phyloP scores from a whole-genome alignment of 1,140 invertebrate species.

The Cydia splendana region DNA sequence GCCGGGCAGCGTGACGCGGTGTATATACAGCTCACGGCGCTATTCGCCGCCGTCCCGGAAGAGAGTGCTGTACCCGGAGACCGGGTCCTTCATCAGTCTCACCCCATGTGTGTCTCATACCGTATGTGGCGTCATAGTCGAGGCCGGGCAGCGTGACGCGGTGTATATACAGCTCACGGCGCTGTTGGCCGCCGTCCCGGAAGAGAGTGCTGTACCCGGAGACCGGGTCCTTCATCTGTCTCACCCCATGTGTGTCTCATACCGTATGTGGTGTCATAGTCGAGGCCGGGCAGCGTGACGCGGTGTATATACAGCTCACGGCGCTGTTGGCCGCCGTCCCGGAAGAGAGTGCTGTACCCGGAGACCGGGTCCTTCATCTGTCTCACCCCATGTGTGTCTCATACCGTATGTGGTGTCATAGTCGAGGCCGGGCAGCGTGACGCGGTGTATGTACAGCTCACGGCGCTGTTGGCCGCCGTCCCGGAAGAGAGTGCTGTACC shows the following conservation, averaged over 20 bases:
- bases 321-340: slow-evolving; percentile 87
- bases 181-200: slow-evolving; percentile 87
- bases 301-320: slow-evolving; percentile 90
- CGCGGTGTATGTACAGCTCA: slow-evolving; percentile 90
- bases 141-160: slow-evolving; percentile 82
- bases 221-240: slow-evolving; percentile 79
- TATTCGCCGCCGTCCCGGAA: slow-evolving; percentile 91
- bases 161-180: slow-evolving; percentile 90
- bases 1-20: slow-evolving; percentile 82
- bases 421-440: slow-evolving; percentile 80
- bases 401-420: slow-evolving; percentile 84
- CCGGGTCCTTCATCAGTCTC: slow-evolving; percentile 77
- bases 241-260: slow-evolving; percentile 79
- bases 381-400: slow-evolving; percentile 78
- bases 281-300: slow-evolving; percentile 81
- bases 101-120: slow-evolving; percentile 82
- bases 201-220: slow-evolving; percentile 80
- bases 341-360: slow-evolving; percentile 85
- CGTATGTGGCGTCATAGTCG: slow-evolving; percentile 82
- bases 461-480: slow-evolving; percentile 88
- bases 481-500: slow-evolving; percentile 84
- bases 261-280: slow-evolving; percentile 84
- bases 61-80: slow-evolving; percentile 61
- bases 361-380: slow-evolving; percentile 78
- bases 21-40: slow-evolving; percentile 89